Base-by-base conservation (phyloP, 2,113 vertebrate species). In the Scomber scombrus region DNA sequence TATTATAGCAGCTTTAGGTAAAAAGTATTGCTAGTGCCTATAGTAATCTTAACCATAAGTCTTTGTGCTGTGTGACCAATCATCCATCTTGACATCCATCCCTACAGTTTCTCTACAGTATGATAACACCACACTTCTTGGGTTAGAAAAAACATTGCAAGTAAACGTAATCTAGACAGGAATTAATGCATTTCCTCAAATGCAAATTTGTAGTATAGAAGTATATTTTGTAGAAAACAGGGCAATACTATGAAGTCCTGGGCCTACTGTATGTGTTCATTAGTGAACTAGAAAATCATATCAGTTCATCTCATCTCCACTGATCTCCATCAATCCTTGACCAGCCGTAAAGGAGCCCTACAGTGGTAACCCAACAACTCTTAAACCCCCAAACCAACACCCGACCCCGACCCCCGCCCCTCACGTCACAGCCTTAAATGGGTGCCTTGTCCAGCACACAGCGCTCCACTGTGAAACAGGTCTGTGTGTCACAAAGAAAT, bases 391-490 rank as follows among this genome's bases (percentile, higher is more conserved):
- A 75, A 85, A 71, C 72, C 85, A 88, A 61, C 75, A 23, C 16
- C 60, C 45, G 12, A 43, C 54, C 73, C 43, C 40, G 26, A 14
- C 23, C 57, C 3, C 57, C 57, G 40, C 47, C 54, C 61, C 34
- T 47, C 62, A 54, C 29, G 10, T 66, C 57, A 55, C 57, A 3
- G 16, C 68, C 54, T 46, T 92, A 85, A 92, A 91, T 84, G 85
- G 83, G 4, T 0, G 82, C 81, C 88, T 93, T 93, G 90, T 92
- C 21, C 65, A 0, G 72, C 75, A 55, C 85, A 91, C 54, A 92
- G 79, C 54, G 56, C 80, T 62, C 46, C 79, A 70, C 86, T 93
- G 88, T 91, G 74, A 79, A 66, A 63, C 68, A 19, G 46, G 12
- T 57, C 65, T 18, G 75, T 7, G 68, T 78, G 81, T 76, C 63